Percentiles rank a stretch among this genome's conserved stretches.
phyloP scores from a whole-genome alignment of 2,888 invertebrate genomes.

The Nemoura dubitans region DNA sequence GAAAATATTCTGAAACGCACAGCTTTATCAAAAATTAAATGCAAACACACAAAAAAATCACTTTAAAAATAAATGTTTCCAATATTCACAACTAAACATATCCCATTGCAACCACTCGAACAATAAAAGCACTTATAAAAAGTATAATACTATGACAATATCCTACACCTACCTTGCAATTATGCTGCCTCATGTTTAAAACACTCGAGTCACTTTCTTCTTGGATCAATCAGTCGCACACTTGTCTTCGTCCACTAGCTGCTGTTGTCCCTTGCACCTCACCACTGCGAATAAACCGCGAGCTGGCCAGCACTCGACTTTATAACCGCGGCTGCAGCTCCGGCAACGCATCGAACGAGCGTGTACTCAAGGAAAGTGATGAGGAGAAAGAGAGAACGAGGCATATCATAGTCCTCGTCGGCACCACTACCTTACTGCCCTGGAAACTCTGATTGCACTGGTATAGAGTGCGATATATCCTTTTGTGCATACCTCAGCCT shows the following conservation, averaged over 20 bases:
- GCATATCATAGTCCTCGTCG: neutral
- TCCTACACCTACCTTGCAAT: constrained; percentile 34
- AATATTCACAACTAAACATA: neutral
- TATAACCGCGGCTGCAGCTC: constrained; percentile 34
- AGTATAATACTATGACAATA: constrained; percentile 22
- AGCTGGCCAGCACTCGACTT: neutral
- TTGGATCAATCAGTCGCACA: neutral
- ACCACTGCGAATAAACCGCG: constrained; percentile 34
- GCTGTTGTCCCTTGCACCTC: constrained; percentile 20
- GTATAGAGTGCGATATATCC: neutral
- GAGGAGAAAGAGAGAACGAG: constrained; percentile 23
- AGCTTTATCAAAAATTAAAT: neutral
- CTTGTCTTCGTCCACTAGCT: neutral
- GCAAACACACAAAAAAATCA: neutral
- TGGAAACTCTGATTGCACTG: neutral
- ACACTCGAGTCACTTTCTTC: constrained; percentile 37
- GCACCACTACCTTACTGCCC: neutral
- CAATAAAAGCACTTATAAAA: neutral
- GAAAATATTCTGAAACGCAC: no score
- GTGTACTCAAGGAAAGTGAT: constrained; percentile 32
- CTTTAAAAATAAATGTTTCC: neutral
- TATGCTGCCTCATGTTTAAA: constrained; percentile 37
- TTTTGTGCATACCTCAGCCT: neutral
- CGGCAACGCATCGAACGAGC: constrained; percentile 24
- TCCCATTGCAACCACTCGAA: neutral